A percentile compares a stretch with the other conserved stretches of the same genome.
Evolutionary conservation across 2,888 invertebrate species (phyloP).

Genomic region (Eugnorisma glareosa): DNA sequence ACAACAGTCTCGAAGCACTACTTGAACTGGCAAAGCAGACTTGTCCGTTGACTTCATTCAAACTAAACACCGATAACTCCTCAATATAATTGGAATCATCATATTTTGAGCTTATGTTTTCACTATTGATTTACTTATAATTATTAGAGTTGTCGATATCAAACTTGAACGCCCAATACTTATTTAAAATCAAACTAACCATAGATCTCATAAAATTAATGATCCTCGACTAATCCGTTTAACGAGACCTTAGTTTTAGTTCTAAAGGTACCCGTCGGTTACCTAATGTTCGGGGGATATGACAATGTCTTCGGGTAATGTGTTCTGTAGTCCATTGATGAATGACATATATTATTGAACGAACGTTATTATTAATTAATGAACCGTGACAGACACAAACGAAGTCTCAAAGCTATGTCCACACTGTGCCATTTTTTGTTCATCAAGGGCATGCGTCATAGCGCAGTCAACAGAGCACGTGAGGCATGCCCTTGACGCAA

Average conservation of each 20-base stretch:
- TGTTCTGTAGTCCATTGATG: conserved; percentile 7
- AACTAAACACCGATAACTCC: not conserved
- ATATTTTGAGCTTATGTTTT: not conserved
- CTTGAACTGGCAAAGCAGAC: not conserved
- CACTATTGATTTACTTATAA: not conserved
- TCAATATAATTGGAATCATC: not conserved
- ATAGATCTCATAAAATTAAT: not conserved
- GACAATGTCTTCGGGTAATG: conserved; percentile 24
- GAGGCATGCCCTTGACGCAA: no score
- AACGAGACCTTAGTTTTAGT: not conserved
- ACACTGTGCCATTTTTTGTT: no score
- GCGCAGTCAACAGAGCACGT: no score
- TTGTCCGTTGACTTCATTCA: not conserved
- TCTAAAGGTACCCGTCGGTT: not conserved
- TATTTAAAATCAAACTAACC: not conserved
- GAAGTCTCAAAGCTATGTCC: no score
- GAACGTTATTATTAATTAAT: not conserved
- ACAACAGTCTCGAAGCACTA: not conserved
- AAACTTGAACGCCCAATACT: not conserved
- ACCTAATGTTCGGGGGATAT: conserved; percentile 7
- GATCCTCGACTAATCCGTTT: not conserved
- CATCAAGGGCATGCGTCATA: no score
- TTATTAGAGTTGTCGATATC: not conserved
- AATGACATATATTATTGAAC: not conserved
- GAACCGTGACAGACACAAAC: no score